These are phyloP conservation scores for Ictalurus punctatus DNA, from an alignment of 2,113 vertebrate genomes.

Conservation along the genomic window DNA sequence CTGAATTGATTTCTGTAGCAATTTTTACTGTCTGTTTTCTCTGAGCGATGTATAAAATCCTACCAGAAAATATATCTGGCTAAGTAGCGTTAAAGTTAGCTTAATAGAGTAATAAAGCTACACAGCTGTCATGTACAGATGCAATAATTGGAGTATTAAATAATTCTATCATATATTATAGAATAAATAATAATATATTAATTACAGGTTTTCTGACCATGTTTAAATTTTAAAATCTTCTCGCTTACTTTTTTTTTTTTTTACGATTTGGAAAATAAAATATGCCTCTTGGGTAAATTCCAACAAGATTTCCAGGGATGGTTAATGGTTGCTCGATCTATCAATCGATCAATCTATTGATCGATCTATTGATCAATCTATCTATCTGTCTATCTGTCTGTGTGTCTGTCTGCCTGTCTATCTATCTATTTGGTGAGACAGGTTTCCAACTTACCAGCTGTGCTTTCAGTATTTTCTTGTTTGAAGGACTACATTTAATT, in stretches of 20 bases:
- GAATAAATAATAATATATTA: background rate
- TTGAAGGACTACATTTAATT: background rate
- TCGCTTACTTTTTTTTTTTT: background rate
- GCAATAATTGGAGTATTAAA: background rate
- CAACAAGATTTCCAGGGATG: background rate
- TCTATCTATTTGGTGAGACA: background rate
- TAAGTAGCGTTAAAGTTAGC: background rate
- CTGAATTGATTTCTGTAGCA: background rate
- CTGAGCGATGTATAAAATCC: background rate
- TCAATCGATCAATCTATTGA: background rate
- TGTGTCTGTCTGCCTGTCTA: background rate
- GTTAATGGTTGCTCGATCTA: background rate
- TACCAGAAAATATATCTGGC: background rate
- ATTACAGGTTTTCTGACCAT: background rate
- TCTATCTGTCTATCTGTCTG: background rate
- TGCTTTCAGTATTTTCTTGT: background rate
- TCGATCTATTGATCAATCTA: background rate
- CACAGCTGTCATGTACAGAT: background rate
- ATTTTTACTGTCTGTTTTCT: background rate
- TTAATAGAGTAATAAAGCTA: background rate
- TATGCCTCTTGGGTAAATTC: background rate
- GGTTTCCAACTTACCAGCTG: no score
- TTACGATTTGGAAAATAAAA: background rate
- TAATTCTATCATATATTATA: no score
- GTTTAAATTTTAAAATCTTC: background rate